Evolutionary conservation across 1,140 invertebrate species (phyloP).

Genomic region (Atta texana): DNA sequence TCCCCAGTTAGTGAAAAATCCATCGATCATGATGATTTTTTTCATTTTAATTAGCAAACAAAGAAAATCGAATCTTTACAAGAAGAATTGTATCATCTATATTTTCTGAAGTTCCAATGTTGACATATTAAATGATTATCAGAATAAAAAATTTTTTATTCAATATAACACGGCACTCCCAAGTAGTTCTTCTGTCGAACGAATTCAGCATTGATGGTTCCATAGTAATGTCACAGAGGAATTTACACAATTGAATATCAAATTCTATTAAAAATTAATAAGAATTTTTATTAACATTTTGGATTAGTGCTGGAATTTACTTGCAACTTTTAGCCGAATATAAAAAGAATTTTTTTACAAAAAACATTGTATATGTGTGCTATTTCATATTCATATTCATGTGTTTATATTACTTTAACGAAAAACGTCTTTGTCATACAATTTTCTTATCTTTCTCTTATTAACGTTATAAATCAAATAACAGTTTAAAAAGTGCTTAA

Average conservation of each 20-base stretch:
- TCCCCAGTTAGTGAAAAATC: background rate
- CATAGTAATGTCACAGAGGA: slow-evolving; percentile 1
- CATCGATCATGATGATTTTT: background rate
- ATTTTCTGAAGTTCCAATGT: background rate
- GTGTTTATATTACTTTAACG: too few relatives aligned
- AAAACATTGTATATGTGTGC: too few relatives aligned
- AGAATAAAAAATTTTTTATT: background rate
- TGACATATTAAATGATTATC: background rate
- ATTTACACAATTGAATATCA: background rate
- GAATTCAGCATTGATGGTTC: background rate
- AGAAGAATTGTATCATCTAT: background rate
- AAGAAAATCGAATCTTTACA: background rate
- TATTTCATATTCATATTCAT: too few relatives aligned
- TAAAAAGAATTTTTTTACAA: too few relatives aligned
- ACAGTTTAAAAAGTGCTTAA: too few relatives aligned
- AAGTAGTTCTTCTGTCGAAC: background rate
- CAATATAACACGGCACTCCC: background rate
- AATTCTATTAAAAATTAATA: slow-evolving; percentile 5
- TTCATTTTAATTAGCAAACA: background rate
- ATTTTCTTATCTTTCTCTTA: too few relatives aligned
- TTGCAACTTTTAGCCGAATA: too few relatives aligned
- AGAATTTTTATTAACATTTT: background rate
- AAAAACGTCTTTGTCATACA: too few relatives aligned
- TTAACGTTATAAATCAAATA: too few relatives aligned
- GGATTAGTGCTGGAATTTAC: too few relatives aligned